Evolutionary conservation across 2,888 invertebrate genomes (phyloP), one percentile per base, ranked within the genome.

Genomic region (Galerucella pusilla): DNA sequence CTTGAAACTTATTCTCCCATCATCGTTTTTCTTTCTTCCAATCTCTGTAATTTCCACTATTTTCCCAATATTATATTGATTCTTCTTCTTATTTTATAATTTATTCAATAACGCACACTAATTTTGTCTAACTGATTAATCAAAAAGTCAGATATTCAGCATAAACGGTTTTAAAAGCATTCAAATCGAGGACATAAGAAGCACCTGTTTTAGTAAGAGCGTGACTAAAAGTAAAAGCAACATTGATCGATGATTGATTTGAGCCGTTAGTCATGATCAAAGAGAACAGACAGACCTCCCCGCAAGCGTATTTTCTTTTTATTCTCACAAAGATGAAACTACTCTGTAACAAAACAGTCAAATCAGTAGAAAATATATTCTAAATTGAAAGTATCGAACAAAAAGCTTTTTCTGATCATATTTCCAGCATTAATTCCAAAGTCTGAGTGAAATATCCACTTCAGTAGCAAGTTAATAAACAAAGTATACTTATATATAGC

Each of bases 151-250:
- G 20, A 20, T 9, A 54, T 7, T 16, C 14, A 54, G 14, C 7
- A 1, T 57, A 57, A 57, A 10, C 20, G 16, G 20, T 7, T 20
- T 57, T 57, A 57, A 57, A 16, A 57, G 20, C 14, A 52, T 52
- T 52, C 52, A 52, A n/a, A 52, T n/a, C n/a, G 57, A 57, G 57
- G 57, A 57, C 57, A 16, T 42, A 64, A 16, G 80, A 81, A 83
- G 83, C 85, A 84, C 84, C 84, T 84, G 84, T 84, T 84, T 80
- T 78, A 83, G 42, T 9, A 42, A 79, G 79, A 85, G 82, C 85
- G 84, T 84, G 85, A 84, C 84, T 85, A 84, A 85, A 85, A 85
- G 85, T 84, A 85, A 85, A 84, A 85, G 85, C 84, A 77, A 78
- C 73, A 71, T 75, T 74, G 76, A 80, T 81, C 77, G 79, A 81